phyloP scores from a whole-genome alignment of 2,797 vertebrate species.

The Fringilla coelebs region DNA sequence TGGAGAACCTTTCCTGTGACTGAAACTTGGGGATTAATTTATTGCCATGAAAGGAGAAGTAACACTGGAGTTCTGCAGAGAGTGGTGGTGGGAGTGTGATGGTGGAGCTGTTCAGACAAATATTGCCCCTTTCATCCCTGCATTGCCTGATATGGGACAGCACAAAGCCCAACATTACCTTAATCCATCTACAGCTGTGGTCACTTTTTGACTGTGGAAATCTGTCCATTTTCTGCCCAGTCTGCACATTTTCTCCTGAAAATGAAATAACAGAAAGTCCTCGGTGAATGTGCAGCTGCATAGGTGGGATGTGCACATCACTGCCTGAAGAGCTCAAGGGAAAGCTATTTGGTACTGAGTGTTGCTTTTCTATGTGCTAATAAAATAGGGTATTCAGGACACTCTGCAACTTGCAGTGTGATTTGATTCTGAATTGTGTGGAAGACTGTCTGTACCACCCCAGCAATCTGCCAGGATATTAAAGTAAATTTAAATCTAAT shows the following conservation, averaged over 20 bases:
- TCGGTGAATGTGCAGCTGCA: background rate
- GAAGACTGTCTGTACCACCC: background rate
- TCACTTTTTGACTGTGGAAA: background rate
- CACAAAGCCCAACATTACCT: background rate
- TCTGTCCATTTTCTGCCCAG: background rate
- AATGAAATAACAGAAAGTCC: background rate
- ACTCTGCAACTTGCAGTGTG: background rate
- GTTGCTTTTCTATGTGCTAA: background rate
- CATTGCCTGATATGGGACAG: background rate
- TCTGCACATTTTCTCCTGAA: background rate
- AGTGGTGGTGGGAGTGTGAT: background rate
- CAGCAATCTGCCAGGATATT: background rate
- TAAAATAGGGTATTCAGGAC: background rate
- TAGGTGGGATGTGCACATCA: background rate
- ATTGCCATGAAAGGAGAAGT: background rate
- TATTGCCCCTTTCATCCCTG: background rate
- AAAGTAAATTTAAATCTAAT: constrained; percentile 28
- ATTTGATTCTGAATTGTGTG: background rate
- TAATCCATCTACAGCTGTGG: background rate
- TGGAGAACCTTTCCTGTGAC: background rate
- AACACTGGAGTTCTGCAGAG: background rate
- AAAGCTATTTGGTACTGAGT: background rate
- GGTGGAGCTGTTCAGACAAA: background rate
- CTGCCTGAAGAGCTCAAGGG: background rate
- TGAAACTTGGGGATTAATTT: background rate